These are phyloP conservation scores for Dione vanillae DNA, from an alignment of 2,888 invertebrate species.

Conservation along the genomic window DNA sequence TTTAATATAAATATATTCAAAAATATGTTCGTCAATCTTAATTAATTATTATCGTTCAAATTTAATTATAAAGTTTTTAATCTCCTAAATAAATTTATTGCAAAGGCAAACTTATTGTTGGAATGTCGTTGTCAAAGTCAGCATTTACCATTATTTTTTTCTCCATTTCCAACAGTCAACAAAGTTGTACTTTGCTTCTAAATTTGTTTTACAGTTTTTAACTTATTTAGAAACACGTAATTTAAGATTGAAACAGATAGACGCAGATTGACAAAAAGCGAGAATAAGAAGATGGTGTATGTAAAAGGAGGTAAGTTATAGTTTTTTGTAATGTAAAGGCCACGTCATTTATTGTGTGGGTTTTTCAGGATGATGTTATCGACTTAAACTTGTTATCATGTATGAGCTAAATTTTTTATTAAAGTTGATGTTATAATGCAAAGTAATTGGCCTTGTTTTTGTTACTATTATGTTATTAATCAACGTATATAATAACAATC, in stretches of 20 bases:
- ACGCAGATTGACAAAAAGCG: neutral
- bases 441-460: constrained; percentile 2
- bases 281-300: constrained; percentile 58
- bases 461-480: neutral
- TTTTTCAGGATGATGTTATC: constrained; percentile 22
- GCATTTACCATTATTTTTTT: neutral
- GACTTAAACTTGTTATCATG: constrained; percentile 11
- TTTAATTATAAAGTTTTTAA: neutral
- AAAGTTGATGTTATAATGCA: neutral
- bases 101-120: constrained; percentile 1
- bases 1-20: too few relatives aligned
- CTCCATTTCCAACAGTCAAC: neutral
- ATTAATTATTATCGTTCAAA: too few relatives aligned
- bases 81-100: neutral
- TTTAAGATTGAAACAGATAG: neutral
- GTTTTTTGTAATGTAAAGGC: neutral
- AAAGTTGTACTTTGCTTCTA: neutral
- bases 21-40: too few relatives aligned
- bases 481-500: constrained; percentile 17
- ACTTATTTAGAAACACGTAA: too few relatives aligned
- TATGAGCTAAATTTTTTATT: neutral
- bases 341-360: constrained; percentile 16
- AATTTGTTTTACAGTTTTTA: too few relatives aligned
- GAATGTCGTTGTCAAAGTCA: neutral
- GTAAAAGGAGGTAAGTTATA: constrained; percentile 61